Conservation (phyloP, 2,888 invertebrate genomes). For the Seladonia tumulorum region DNA sequence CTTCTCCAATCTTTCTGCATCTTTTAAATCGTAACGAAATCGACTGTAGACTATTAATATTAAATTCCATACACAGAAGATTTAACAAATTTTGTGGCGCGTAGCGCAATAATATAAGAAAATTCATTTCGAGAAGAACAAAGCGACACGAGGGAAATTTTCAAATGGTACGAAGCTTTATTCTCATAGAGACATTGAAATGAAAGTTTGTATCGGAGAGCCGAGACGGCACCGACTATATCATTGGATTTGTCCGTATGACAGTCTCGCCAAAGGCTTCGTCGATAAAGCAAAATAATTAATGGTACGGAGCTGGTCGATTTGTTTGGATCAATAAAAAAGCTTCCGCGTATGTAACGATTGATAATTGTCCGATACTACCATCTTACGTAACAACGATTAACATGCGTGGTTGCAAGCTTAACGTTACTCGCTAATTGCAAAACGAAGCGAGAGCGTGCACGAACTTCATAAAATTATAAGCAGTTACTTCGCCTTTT, state of each 20-base stretch:
- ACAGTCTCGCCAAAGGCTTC: constrained; percentile 52
- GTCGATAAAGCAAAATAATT: constrained; percentile 70
- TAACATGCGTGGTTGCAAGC: constrained; percentile 26
- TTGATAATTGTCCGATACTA: constrained; percentile 53
- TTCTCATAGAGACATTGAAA: constrained; percentile 28
- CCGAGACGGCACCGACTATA: constrained; percentile 31
- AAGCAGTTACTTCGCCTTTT: neutral
- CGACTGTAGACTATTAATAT: no score
- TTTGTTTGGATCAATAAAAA: constrained; percentile 62
- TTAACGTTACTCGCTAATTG: neutral
- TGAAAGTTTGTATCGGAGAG: constrained; percentile 21
- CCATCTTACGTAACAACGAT: constrained; percentile 51
- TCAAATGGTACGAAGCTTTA: neutral
- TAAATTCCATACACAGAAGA: no score
- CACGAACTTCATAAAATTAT: neutral
- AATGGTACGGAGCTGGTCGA: constrained; percentile 55
- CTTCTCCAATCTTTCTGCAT: no score
- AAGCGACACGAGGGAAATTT: neutral
- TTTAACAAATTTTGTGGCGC: no score
- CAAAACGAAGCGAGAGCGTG: neutral
- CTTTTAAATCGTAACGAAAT: no score
- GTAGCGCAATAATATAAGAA: neutral
- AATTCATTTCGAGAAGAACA: neutral
- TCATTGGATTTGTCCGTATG: constrained; percentile 51
- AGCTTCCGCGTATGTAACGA: constrained; percentile 42